A percentile compares a stretch with the other conserved stretches of the same genome.
Evolutionary conservation across 2,888 invertebrate genomes (phyloP).

Genomic region (Dolichomitus sp.): DNA sequence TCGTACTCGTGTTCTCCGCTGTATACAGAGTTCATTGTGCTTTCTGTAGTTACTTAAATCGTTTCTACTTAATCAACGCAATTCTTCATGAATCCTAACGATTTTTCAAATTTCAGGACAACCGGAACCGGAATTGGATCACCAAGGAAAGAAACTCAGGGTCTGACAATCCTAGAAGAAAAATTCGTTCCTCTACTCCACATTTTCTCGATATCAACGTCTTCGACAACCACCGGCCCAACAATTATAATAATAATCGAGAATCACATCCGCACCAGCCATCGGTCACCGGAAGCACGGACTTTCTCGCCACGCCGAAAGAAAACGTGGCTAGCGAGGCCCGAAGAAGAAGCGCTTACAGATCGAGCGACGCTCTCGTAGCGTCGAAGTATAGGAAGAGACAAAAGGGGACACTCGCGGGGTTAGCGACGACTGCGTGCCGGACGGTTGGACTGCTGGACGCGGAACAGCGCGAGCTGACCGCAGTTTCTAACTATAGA

Average conservation of each 20-base stretch:
- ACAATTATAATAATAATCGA: not conserved
- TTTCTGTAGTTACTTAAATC: not conserved
- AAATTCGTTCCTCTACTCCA: not conserved
- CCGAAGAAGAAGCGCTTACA: conserved; percentile 4
- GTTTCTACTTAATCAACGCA: conserved; percentile 1
- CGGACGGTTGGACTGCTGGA: conserved; percentile 36
- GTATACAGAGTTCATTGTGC: conserved; percentile 85
- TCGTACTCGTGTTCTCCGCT: conserved; percentile 97
- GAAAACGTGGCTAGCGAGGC: not conserved
- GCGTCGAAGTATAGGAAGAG: conserved; percentile 21
- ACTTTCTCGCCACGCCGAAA: not conserved
- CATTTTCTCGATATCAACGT: not conserved
- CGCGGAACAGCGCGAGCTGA: conserved; percentile 75
- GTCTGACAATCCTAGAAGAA: not conserved
- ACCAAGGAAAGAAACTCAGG: not conserved
- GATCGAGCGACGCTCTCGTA: not conserved
- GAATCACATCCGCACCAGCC: not conserved
- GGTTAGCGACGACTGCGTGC: conserved; percentile 11
- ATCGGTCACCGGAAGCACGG: not conserved
- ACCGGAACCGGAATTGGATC: not conserved
- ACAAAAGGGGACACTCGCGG: conserved; percentile 54
- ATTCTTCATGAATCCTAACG: not conserved
- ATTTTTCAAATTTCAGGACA: not conserved
- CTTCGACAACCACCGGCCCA: not conserved
- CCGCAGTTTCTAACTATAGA: conserved; percentile 84